Evolutionary conservation across 2,113 vertebrate species (phyloP).

Genomic region (Lonchura striata): DNA sequence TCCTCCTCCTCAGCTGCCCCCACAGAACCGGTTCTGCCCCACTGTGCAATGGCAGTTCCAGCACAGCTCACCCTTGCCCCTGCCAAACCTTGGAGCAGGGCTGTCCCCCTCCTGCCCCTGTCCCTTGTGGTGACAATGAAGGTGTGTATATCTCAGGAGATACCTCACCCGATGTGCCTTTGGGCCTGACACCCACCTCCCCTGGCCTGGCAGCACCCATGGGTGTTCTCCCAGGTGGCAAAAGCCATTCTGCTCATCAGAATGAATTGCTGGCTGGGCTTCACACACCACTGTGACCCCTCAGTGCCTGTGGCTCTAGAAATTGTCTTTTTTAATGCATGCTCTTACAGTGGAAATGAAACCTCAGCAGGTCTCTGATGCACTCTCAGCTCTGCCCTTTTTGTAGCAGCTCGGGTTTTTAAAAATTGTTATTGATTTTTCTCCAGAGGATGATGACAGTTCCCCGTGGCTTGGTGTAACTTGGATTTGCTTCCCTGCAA

Average conservation of each 20-base stretch:
- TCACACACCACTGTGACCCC: rapidly evolving
- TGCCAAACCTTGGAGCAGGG: rapidly evolving
- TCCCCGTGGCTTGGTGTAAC: background rate
- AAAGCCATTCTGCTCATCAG: rapidly evolving
- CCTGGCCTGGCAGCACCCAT: background rate
- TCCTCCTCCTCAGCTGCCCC: background rate
- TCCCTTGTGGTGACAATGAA: background rate
- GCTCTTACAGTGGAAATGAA: background rate
- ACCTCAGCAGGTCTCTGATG: background rate
- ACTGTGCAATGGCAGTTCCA: background rate
- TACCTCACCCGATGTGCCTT: rapidly evolving
- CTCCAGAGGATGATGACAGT: background rate
- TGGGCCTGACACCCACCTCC: background rate
- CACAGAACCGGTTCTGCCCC: background rate
- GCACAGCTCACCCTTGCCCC: background rate
- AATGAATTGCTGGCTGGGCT: background rate
- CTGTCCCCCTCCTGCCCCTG: background rate
- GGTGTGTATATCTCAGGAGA: background rate
- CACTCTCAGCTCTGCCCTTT: background rate
- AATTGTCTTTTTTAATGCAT: background rate
- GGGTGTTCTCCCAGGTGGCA: background rate
- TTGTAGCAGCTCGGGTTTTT: background rate
- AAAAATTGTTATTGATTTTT: background rate
- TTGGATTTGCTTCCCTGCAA: background rate
- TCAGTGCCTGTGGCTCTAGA: background rate